Evolutionary conservation across 2,888 invertebrate genomes (phyloP).

Genomic region (Caenorhabditis wallacei): DNA sequence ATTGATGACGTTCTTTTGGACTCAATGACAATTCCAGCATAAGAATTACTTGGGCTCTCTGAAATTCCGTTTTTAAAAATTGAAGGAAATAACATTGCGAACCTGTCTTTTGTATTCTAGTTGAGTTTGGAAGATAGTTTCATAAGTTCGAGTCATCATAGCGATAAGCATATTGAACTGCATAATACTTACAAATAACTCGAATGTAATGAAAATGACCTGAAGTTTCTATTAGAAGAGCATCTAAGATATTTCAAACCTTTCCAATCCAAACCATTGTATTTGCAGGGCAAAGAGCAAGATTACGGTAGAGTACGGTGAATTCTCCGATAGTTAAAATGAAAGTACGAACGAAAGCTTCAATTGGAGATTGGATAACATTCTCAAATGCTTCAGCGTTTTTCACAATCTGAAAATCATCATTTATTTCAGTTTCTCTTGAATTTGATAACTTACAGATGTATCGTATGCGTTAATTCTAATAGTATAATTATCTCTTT

Average conservation of each 20-base stretch:
- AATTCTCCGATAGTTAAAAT: conserved; percentile 92
- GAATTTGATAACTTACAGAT: conserved; percentile 4
- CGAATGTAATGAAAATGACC: conserved; percentile 93
- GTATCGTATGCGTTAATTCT: conserved; percentile 27
- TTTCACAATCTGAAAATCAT: conserved; percentile 39
- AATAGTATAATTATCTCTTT: not conserved
- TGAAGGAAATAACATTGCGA: not conserved
- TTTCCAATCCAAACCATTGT: conserved; percentile 71
- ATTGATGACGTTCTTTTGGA: conserved; percentile 89
- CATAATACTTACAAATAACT: conserved; percentile 95
- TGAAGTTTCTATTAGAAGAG: conserved; percentile 66
- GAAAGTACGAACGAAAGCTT: conserved; percentile 91
- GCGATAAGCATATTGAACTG: conserved; percentile 98
- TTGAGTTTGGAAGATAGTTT: conserved; percentile 95
- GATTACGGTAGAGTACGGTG: conserved; percentile 70
- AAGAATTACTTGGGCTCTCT: conserved; percentile 89
- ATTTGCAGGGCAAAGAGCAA: conserved; percentile 67
- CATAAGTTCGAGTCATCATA: conserved; percentile 96
- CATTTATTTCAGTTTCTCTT: not conserved
- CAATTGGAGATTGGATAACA: conserved; percentile 64
- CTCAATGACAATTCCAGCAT: conserved; percentile 97
- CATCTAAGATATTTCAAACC: conserved; percentile 36
- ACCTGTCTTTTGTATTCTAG: conserved; percentile 92
- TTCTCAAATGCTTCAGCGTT: conserved; percentile 65
- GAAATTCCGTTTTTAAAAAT: not conserved